Evolutionary conservation across 2,113 vertebrate species (phyloP).

Genomic region (Takifugu bimaculatus): DNA sequence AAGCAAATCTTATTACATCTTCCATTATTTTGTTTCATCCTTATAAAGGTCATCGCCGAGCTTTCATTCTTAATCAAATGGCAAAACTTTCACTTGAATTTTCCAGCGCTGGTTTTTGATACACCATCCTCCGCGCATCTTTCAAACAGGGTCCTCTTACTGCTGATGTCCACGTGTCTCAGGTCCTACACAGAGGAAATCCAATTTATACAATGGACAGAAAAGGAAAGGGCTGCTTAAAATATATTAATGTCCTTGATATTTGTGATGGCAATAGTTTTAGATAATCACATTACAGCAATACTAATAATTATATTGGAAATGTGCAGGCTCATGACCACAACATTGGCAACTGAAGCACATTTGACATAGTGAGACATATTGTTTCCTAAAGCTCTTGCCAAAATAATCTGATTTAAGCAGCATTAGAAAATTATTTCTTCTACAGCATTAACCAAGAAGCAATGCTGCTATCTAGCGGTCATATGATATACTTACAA

Average conservation of each 20-base stretch:
- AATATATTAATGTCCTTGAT: no score
- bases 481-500: constrained; percentile 39
- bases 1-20: background rate
- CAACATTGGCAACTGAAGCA: background rate
- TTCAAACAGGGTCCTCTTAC: constrained; percentile 75
- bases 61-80: no score
- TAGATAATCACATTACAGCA: no score
- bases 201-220: background rate
- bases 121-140: constrained; percentile 45
- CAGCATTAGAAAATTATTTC: background rate
- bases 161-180: constrained; percentile 71
- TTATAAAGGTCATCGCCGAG: background rate
- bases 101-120: constrained; percentile 21
- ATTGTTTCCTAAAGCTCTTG: background rate
- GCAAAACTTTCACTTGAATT: constrained; percentile 32
- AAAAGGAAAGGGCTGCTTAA: background rate
- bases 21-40: background rate
- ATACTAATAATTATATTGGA: no score
- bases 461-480: constrained; percentile 50
- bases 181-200: constrained; percentile 65
- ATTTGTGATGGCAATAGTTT: no score
- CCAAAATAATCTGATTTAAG: background rate
- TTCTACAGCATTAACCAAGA: background rate
- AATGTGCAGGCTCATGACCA: background rate
- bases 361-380: background rate